These are phyloP conservation scores for Coelopa frigida DNA, from an alignment of 1,140 invertebrate species.

Conservation along the genomic window DNA sequence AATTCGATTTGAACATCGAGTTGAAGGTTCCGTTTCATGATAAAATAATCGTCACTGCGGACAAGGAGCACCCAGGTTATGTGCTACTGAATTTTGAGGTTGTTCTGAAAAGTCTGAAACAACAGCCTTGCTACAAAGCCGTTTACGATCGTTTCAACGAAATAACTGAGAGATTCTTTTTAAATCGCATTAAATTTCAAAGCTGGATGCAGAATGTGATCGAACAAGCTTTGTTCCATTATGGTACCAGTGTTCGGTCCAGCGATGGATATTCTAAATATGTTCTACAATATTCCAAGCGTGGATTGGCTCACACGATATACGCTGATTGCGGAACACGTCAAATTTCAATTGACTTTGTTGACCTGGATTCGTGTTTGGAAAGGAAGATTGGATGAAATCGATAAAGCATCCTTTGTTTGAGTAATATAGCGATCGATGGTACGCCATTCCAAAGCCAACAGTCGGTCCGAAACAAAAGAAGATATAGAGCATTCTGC, in stretches of 20 bases:
- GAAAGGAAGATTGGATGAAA: neutral
- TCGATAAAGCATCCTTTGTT: neutral
- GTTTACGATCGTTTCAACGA: neutral
- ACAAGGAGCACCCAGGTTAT: conserved; percentile 19
- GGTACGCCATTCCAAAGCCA: conserved; percentile 17
- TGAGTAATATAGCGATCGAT: neutral
- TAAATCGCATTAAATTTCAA: conserved; percentile 13
- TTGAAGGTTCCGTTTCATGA: conserved; percentile 17
- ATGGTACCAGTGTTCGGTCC: neutral
- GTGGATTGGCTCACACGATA: conserved; percentile 17
- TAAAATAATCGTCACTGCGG: conserved; percentile 10
- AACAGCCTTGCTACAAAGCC: neutral
- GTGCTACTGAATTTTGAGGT: conserved; percentile 20
- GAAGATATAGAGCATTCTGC: conserved; percentile 16
- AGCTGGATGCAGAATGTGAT: conserved; percentile 19
- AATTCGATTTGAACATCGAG: conserved; percentile 23
- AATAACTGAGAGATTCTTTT: conserved; percentile 9
- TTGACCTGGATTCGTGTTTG: conserved; percentile 23
- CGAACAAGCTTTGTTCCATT: neutral
- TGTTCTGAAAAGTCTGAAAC: neutral
- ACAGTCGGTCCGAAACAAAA: conserved; percentile 1
- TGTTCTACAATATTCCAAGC: conserved; percentile 10
- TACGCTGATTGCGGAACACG: conserved; percentile 4
- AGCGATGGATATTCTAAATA: neutral
- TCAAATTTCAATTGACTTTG: conserved; percentile 22